Evolutionary conservation across 2,113 vertebrate species (phyloP), one percentile per base, ranked within the genome.

Genomic region (Cricetomys ansorgei): DNA sequence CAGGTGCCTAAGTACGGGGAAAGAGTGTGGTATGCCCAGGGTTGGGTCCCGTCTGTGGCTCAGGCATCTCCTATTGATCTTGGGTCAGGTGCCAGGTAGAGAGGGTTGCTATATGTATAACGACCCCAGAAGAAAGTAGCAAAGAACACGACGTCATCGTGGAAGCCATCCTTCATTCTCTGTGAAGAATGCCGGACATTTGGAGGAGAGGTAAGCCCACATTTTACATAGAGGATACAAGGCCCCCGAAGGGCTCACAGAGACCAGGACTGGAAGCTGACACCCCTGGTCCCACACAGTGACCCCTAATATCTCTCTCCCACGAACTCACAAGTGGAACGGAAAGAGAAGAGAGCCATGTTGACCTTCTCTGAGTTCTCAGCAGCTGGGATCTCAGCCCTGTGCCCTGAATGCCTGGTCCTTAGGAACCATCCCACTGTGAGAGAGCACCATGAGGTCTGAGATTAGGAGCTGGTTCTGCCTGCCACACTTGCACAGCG

Each of bases 371-470:
- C 23, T 31, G 13, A 45, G 65, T 62, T 53, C 1, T 59, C 83
- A 94, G 97, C 62, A 27, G 95, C 97, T 88, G 76, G 97, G 97
- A 98, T 96, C 97, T 94, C 87, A 97, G 53, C 45, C 23, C 67
- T 70, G 85, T 3, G 72, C 94, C 94, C 98, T 95, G 91, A 96
- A 95, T 95, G 94, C 83, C 92, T 91, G 92, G 97, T 91, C 88
- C 97, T 94, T 27, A 59, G 75, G 94, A 98, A 98, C 98, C 96
- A 98, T 96, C 79, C 96, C n/a, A n/a, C 85, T 80, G 84, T 97
- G 88, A 73, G 92, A 79, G 92, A 97, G 97, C 97, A 4, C 25
- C 1, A 94, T 98, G 97, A 97, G 90, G 92, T 53, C 92, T 88
- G 87, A 80, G 94, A 90, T 76, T 34, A 77, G 70, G 65, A 96